These are phyloP conservation scores for Poeciliopsis occidentalis DNA, from an alignment of 2,113 vertebrate genomes.

Conservation along the genomic window DNA sequence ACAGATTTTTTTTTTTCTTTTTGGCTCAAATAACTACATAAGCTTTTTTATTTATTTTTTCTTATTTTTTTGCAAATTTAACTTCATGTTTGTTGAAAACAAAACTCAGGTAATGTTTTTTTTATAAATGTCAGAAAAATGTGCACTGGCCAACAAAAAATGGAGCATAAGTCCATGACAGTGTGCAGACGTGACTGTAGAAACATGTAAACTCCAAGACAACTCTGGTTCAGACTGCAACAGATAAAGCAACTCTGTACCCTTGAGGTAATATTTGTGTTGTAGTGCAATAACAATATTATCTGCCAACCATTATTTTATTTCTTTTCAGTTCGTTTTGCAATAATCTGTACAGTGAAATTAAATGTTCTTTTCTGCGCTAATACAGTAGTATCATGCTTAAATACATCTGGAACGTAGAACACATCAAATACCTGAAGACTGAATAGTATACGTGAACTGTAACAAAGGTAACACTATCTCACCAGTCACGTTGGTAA, in stretches of 20 bases:
- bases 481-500: slow-evolving; percentile 58
- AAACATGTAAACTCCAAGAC: not conserved
- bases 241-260: not conserved
- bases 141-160: not conserved
- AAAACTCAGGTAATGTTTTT: too few species aligned
- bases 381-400: not conserved
- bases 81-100: too few species aligned
- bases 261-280: not conserved
- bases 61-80: too few species aligned
- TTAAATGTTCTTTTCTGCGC: not conserved
- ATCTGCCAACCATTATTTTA: not conserved
- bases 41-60: too few species aligned
- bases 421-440: not conserved
- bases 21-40: too few species aligned
- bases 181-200: not conserved
- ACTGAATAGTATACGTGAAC: not conserved
- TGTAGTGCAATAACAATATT: not conserved
- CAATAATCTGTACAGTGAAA: not conserved
- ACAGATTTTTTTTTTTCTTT: too few species aligned
- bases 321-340: not conserved
- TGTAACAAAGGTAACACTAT: slow-evolving; percentile 43
- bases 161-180: not conserved
- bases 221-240: not conserved
- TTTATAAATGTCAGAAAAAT: too few species aligned
- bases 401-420: not conserved